phyloP scores from a whole-genome alignment of 2,797 vertebrate species.

The Morus bassanus region DNA sequence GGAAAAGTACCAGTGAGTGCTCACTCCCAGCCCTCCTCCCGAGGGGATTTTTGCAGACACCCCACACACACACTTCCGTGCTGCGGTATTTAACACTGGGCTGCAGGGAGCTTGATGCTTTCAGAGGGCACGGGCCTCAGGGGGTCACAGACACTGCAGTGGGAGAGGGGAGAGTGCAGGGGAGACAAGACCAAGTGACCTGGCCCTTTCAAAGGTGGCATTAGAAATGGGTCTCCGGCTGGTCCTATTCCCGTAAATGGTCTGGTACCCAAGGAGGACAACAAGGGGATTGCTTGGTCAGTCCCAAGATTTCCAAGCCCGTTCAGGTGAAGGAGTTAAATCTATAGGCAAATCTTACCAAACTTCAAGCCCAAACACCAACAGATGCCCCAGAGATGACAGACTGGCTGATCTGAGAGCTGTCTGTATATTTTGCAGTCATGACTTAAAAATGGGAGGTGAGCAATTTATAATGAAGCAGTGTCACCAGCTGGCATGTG shows the following conservation, averaged over 20 bases:
- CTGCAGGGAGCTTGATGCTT: background rate
- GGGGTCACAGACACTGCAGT: background rate
- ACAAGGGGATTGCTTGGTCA: background rate
- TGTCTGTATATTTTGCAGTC: background rate
- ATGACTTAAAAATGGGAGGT: background rate
- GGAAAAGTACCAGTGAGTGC: conserved; percentile 35
- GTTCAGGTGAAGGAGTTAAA: background rate
- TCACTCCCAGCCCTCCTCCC: background rate
- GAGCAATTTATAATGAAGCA: conserved; percentile 58
- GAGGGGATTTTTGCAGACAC: background rate
- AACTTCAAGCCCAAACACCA: background rate
- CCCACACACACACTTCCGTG: accelerated
- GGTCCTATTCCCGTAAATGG: background rate
- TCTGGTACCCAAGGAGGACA: background rate
- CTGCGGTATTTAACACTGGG: background rate
- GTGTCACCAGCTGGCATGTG: conserved; percentile 64
- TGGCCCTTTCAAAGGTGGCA: background rate
- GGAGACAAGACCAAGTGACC: background rate
- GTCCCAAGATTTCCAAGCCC: background rate
- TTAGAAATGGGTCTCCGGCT: background rate
- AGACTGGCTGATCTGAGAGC: background rate
- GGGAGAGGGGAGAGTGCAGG: background rate
- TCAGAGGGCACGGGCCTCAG: accelerated
- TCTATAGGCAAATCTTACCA: background rate
- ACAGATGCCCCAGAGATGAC: background rate